Base-by-base conservation (phyloP, 2,888 invertebrate species). In the Aphodius granarius region DNA sequence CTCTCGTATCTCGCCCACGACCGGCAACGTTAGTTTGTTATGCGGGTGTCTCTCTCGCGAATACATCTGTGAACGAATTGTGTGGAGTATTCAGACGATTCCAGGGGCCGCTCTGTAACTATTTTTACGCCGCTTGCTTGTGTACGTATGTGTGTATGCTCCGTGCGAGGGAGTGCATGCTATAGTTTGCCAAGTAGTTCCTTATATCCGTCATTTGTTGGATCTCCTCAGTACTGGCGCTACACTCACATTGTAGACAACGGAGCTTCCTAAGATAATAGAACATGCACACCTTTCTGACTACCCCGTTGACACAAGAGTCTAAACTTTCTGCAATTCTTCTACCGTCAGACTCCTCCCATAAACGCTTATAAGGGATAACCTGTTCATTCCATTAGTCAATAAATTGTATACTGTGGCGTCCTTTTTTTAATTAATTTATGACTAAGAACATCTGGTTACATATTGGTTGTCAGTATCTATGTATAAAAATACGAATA, bases 31-130 rank as follows among this genome's bases (percentile, higher is more conserved):
- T 43, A 6, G 43, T 43, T 43, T 43, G 43, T 43, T 43, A 43
- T 43, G 43, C 43, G 43, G 43, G 43, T 43, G 43, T 13, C 43
- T 43, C 43, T 43, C 43, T 43, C 43, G 43, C 43, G 43, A 23
- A 23, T 23, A 23, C 23, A 23, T 23, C 23, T 23, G 23, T 9
- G 23, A 43, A 68, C 68, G 68, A 68, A 22, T 21, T 68, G 68
- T 20, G 66, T 19, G 20, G 20, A 22, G 20, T 68, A 22, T 72
- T 72, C 63, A 63, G 23, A 21, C 62, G 73, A 73, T 73, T 73
- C 73, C 73, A 73, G 73, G 73, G 73, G 73, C 73, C 73, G 73
- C 66, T 19, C 17, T 22, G 23, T 4, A 66, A 66, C 73, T 73
- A 73, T 73, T 73, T 73, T 73, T 73, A 73, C 62, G 66, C 43